Base-by-base conservation (phyloP, 2,797 vertebrate species). In the Masticophis lateralis region DNA sequence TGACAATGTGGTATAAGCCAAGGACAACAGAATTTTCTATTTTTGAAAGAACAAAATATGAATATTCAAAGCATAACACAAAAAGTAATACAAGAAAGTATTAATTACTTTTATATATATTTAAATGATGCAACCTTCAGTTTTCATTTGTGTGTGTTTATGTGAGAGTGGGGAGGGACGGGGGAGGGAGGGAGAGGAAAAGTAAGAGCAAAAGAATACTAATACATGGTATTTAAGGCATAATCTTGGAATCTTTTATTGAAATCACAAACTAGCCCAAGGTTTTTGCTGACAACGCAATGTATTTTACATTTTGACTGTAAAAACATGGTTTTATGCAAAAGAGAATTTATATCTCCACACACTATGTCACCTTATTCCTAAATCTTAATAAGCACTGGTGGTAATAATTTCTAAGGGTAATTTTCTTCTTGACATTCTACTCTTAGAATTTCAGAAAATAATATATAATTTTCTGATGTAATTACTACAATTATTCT, bases 251-350 rank as follows among this genome's bases (percentile, higher is more conserved):
- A 94, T 59, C 18, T 93, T 97, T 97, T 94, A 97, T 98, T 98
- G 97, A 97, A 97, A 98, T 98, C 97, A 97, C 94, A 97, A 91
- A 96, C 96, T 97, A 96, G 95, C 96, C 96, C 91, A 95, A 96
- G 96, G 97, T 97, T 97, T 97, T 97, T 96, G 95, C 97, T 98
- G 96, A 97, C 96, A 96, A 97, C 97, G 97, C 93, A 96, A 97
- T 96, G 98, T 96, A 97, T 97, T 96, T 97, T 97, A 97, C 95
- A 96, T 94, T 97, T 96, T 95, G 96, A 96, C 66, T 96, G 96
- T 97, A 97, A 98, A 98, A 98, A 96, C 96, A 97, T 97, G 97
- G 93, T 96, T 96, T 97, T 95, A 6, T 97, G 96, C 96, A 96
- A 97, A 95, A 96, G 97, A 98, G 96, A 97, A 98, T 98, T 97